These are phyloP conservation scores for Lacerta viridis DNA, from an alignment of 2,797 vertebrate species.

Conservation along the genomic window DNA sequence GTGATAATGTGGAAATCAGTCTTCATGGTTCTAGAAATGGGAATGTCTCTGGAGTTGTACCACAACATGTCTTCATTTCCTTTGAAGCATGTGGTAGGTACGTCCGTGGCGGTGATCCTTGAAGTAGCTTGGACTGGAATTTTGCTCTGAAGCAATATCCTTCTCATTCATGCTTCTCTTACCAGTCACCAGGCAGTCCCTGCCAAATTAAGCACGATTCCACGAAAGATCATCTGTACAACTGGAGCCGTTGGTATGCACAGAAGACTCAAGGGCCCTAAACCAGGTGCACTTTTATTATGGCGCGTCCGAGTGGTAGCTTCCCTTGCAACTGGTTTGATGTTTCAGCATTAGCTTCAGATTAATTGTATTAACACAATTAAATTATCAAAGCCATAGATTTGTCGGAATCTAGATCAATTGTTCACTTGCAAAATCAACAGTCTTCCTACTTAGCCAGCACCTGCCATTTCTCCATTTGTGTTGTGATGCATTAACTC, in stretches of 20 bases:
- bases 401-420: background rate
- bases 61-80: background rate
- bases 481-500: background rate
- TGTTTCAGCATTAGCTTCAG: too few relatives aligned
- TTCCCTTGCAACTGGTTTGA: too few relatives aligned
- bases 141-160: too few relatives aligned
- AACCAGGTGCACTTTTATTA: constrained; percentile 72
- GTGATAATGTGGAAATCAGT: constrained; percentile 60
- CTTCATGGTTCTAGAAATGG: background rate
- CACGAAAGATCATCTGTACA: constrained; percentile 74
- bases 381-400: background rate
- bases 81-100: background rate
- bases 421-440: background rate
- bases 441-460: too few relatives aligned
- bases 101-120: too few relatives aligned
- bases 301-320: background rate
- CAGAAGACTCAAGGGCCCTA: constrained; percentile 48
- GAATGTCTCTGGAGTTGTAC: background rate
- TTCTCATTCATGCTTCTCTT: background rate
- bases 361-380: background rate
- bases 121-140: too few relatives aligned
- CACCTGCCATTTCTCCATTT: background rate
- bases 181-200: constrained; percentile 66
- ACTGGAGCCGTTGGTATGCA: constrained; percentile 45
- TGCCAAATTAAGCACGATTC: constrained; percentile 72